Conservation (phyloP, 2,797 vertebrate species). For the Alectoris magna region DNA sequence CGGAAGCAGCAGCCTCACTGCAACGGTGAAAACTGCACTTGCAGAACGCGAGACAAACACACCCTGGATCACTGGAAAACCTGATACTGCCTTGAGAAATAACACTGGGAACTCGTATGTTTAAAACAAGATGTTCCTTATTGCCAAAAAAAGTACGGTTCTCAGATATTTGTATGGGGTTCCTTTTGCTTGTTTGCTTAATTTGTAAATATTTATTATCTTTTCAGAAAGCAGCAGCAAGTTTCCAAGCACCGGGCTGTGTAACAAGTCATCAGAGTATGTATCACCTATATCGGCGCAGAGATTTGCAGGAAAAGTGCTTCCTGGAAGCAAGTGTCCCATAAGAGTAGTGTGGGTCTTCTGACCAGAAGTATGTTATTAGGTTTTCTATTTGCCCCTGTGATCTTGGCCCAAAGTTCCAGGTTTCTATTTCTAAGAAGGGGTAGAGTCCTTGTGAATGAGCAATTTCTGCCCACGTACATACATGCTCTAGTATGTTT, state of each 20-base stretch:
- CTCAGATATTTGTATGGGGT: not conserved
- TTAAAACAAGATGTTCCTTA: not conserved
- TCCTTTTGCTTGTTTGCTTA: too few relatives aligned
- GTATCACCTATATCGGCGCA: not conserved
- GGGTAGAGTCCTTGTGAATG: accelerated
- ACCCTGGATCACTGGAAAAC: not conserved
- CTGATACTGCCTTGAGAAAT: not conserved
- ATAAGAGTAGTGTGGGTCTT: not conserved
- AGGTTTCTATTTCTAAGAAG: not conserved
- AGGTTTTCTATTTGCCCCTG: not conserved
- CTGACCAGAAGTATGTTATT: accelerated
- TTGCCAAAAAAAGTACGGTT: not conserved
- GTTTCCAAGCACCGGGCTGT: not conserved
- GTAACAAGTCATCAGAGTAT: not conserved
- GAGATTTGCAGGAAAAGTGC: not conserved
- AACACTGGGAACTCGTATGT: too few relatives aligned
- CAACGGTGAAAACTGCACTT: accelerated
- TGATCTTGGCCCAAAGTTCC: not conserved
- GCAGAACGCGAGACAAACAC: accelerated
- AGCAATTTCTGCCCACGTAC: not conserved
- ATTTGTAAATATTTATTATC: not conserved
- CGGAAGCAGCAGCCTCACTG: not conserved
- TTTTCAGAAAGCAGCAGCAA: not conserved
- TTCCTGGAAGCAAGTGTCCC: not conserved
- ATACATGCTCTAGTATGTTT: not conserved